Base-by-base conservation (phyloP, 2,797 vertebrate genomes). In the Fistularia commersonii region DNA sequence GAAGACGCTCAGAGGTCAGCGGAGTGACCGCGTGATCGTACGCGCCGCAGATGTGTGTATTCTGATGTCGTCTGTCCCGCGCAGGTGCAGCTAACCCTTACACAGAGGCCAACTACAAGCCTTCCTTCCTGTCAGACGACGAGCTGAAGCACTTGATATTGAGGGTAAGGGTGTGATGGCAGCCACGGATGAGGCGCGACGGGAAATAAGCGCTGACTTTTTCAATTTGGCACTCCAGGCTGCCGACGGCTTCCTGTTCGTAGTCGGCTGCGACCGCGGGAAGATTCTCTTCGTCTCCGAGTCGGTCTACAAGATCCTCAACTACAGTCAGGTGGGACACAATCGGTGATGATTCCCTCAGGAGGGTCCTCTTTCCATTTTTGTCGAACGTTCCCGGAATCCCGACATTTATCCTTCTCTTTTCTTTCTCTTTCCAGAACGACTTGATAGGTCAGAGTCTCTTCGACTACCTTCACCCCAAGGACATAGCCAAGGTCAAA, bases 401-500 rank as follows among this genome's bases (percentile, higher is more conserved):
- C 23, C 4, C n/a, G 1, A 41, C 39, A 32, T 4, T 11, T 48
- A 33, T 31, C 10, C 13, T 12, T 58, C 6, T 32, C 13, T 14
- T 57, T 1, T 5, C 32, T 36, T 6, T 1, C 42, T 12, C 3
- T 62, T 32, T 62, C 6, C 80, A 99, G 97, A 98, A 98, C 31
- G 97, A 99, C 82, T 90, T 99, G 73, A 99, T 99, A 64, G 97
- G 97, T 62, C 97, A 99, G 89, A 99, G 97, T 80, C 84, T 99
- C 73, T 99, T 99, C 66, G 97, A 99, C 83, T 99, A 98, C 87
- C 92, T 99, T 82, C 97, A 99, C 67, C 97, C 97, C 60, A 99
- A 99, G 90, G 97, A 99, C 84, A 99, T 99, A 11, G 96, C 97
- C 89, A 99, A 99, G 92, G 97, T 99, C 60, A 99, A 99, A 87